These are phyloP conservation scores for Oryzaephilus surinamensis DNA, from an alignment of 1,140 invertebrate genomes.

Conservation along the genomic window DNA sequence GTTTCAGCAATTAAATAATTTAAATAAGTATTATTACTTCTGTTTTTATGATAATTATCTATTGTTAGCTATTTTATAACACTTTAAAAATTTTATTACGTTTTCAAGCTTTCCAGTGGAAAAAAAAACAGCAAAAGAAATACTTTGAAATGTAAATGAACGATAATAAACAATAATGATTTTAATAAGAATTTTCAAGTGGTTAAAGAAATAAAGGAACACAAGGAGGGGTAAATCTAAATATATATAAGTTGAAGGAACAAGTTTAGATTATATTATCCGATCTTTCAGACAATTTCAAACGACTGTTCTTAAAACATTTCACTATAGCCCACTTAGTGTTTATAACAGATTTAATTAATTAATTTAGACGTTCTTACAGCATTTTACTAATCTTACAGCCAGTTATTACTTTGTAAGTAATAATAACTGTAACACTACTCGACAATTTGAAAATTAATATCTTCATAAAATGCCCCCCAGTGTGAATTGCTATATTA, in stretches of 20 bases:
- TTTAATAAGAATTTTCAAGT: slow-evolving; percentile 21
- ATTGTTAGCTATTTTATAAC: no score
- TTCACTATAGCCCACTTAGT: slow-evolving; percentile 28
- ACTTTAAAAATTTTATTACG: no score
- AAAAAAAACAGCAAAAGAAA: no score
- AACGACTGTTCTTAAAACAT: slow-evolving; percentile 19
- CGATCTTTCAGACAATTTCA: slow-evolving; percentile 16
- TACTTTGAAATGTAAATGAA: slow-evolving; percentile 15
- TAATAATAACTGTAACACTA: slow-evolving; percentile 34
- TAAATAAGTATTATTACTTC: no score
- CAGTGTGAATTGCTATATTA: slow-evolving; percentile 20
- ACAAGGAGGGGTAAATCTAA: slow-evolving; percentile 7
- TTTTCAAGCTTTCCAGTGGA: no score
- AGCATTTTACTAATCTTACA: slow-evolving; percentile 32
- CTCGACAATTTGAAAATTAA: slow-evolving; percentile 35
- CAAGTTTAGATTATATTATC: slow-evolving; percentile 14
- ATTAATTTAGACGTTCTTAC: slow-evolving; percentile 33
- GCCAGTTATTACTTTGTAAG: slow-evolving; percentile 34
- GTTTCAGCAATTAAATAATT: no score
- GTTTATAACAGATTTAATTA: slow-evolving; percentile 37
- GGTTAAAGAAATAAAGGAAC: slow-evolving; percentile 11
- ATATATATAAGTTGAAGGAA: no score
- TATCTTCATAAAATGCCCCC: slow-evolving; percentile 35
- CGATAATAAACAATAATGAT: slow-evolving; percentile 22
- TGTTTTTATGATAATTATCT: no score